Percentiles rank a stretch among this genome's conserved stretches.
phyloP scores from a whole-genome alignment of 2,797 vertebrate species.

The Setipinna tenuifilis region DNA sequence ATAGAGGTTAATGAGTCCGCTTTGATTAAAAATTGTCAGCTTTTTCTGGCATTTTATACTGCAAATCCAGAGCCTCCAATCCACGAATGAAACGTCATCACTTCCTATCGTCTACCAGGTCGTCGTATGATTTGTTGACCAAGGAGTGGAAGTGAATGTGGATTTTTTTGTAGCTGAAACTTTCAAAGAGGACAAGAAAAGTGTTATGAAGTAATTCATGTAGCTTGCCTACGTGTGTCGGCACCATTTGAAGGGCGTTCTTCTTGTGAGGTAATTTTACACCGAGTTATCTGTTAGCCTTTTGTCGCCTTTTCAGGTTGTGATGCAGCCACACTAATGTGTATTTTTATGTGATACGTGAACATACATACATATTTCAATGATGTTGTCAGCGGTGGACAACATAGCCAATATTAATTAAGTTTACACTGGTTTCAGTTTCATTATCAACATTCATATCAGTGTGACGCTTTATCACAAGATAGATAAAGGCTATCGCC shows the following conservation, averaged over 20 bases:
- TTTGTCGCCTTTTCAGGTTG: not conserved
- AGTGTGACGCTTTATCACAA: too few species aligned
- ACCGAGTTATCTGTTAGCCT: not conserved
- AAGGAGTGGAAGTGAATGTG: not conserved
- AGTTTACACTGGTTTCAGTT: too few species aligned
- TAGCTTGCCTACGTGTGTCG: not conserved
- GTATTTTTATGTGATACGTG: not conserved
- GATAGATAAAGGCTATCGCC: too few species aligned
- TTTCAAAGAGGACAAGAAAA: too few species aligned
- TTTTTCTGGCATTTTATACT: too few species aligned
- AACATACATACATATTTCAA: not conserved
- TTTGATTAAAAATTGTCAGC: too few species aligned
- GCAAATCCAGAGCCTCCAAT: not conserved
- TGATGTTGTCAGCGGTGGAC: too few species aligned
- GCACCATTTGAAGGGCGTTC: not conserved
- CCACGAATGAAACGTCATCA: constrained; percentile 12
- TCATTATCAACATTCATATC: too few species aligned
- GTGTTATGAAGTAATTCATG: not conserved
- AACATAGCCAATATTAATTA: too few species aligned
- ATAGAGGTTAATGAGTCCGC: too few species aligned
- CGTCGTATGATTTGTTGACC: not conserved
- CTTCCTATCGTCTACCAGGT: not conserved
- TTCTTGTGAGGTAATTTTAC: not conserved
- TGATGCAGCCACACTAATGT: not conserved
- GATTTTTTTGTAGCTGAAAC: too few species aligned